phyloP scores from a whole-genome alignment of 2,113 vertebrate genomes.

The Halcyon senegalensis region DNA sequence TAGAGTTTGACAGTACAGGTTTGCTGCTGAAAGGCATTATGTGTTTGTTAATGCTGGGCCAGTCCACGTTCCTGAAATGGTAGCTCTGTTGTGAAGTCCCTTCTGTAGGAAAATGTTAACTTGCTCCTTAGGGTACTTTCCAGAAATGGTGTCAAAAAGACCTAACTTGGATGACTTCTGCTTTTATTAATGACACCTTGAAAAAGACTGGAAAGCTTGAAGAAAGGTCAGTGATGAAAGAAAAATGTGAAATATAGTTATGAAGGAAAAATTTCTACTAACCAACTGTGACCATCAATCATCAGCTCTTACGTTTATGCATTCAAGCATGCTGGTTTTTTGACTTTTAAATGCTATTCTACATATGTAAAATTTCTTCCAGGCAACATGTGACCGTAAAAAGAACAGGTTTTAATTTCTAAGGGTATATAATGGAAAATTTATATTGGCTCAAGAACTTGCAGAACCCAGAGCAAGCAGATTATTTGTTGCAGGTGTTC shows the following conservation, averaged over 20 bases:
- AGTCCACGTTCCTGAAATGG: background rate
- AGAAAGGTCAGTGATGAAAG: constrained; percentile 27
- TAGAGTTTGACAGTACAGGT: background rate
- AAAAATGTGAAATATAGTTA: constrained; percentile 20
- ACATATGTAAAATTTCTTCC: background rate
- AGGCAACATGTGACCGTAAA: background rate
- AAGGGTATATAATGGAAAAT: background rate
- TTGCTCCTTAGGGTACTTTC: background rate
- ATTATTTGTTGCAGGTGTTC: constrained; percentile 6
- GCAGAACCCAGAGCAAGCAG: background rate
- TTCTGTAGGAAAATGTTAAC: constrained; percentile 14
- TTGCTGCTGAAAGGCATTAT: background rate
- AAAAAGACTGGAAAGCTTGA: background rate
- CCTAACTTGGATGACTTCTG: background rate
- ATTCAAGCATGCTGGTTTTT: background rate
- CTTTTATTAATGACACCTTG: constrained; percentile 20
- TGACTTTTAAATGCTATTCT: background rate
- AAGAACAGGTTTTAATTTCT: constrained; percentile 8
- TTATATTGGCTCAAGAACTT: background rate
- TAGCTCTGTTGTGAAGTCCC: background rate
- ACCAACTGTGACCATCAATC: background rate
- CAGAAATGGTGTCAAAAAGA: background rate
- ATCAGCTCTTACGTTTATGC: background rate
- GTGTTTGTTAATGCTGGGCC: background rate
- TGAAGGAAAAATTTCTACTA: background rate